Evolutionary conservation across 2,113 vertebrate genomes (phyloP).

Genomic region (Phrynosoma platyrhinos): DNA sequence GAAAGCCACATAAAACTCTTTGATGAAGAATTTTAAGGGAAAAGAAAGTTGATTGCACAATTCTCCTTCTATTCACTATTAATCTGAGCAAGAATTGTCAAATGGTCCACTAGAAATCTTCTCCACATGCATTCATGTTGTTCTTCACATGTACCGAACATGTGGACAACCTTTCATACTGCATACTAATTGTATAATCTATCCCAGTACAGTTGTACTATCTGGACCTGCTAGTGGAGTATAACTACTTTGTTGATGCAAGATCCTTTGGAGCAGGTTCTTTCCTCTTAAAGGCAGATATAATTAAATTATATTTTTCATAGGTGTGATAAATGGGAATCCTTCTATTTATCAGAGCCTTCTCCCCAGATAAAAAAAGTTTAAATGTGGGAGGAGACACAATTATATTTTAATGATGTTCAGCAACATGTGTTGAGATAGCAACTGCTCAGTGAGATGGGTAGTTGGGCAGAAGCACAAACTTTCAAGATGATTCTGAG

Average conservation of each 20-base stretch:
- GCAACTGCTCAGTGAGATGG: too few relatives aligned
- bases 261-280: not conserved
- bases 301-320: not conserved
- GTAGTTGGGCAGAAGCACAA: too few relatives aligned
- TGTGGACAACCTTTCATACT: not conserved
- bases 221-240: not conserved
- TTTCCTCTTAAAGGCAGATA: not conserved
- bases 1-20: too few relatives aligned
- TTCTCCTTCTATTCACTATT: not conserved
- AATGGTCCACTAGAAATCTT: not conserved
- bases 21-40: not conserved
- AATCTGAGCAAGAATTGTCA: not conserved
- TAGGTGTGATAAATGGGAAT: too few relatives aligned
- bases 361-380: too few relatives aligned
- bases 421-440: too few relatives aligned
- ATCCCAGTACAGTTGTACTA: not conserved
- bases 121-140: not conserved
- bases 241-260: not conserved
- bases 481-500: too few relatives aligned
- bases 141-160: not conserved
- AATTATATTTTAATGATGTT: too few relatives aligned
- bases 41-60: not conserved
- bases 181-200: not conserved
- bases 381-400: too few relatives aligned
- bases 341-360: too few relatives aligned